These are phyloP conservation scores for Ormyrus labotus DNA, from an alignment of 2,888 invertebrate genomes.

Conservation along the genomic window DNA sequence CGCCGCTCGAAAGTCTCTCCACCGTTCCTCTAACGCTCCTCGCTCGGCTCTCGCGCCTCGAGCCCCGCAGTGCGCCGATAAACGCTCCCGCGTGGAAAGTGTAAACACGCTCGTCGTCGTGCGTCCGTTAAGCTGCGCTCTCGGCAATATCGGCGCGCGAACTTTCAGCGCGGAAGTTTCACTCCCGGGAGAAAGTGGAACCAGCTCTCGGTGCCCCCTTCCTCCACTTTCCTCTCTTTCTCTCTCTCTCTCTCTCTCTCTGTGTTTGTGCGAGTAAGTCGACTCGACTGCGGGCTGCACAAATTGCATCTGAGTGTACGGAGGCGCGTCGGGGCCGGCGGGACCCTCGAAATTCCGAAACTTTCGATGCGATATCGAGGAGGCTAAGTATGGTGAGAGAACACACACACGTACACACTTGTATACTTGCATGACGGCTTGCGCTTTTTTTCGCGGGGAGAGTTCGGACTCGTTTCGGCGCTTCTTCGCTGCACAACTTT, in stretches of 20 bases:
- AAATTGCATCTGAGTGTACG: not conserved
- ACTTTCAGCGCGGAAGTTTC: slow-evolving; percentile 54
- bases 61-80: not conserved
- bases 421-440: too few species aligned
- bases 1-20: not conserved
- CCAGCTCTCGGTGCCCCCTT: slow-evolving; percentile 9
- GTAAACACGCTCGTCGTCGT: slow-evolving; percentile 10
- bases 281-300: not conserved
- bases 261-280: not conserved
- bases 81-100: slow-evolving; percentile 16
- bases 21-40: not conserved
- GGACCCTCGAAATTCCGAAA: not conserved
- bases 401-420: not conserved
- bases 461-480: too few species aligned
- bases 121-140: not conserved
- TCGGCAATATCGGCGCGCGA: not conserved
- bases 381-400: not conserved
- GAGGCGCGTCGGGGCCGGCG: not conserved
- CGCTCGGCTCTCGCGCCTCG: not conserved
- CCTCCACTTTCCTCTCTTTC: too few species aligned
- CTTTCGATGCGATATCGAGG: slow-evolving; percentile 1
- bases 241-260: too few species aligned
- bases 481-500: too few species aligned
- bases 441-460: too few species aligned
- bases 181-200: slow-evolving; percentile 54